Conservation (phyloP, 2,797 vertebrate genomes). For the Carcharodon carcharias region DNA sequence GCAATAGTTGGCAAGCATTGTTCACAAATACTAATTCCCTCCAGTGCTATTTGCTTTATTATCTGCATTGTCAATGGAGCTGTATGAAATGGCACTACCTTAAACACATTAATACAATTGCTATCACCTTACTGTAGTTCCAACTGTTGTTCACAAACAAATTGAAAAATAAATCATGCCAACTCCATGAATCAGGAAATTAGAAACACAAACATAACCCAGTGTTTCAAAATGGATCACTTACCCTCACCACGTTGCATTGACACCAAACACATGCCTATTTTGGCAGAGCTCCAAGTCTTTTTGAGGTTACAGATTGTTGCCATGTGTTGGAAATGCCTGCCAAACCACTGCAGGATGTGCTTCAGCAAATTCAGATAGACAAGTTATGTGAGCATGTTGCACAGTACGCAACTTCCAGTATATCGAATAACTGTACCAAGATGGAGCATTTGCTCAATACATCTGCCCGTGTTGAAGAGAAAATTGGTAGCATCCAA, state of each 20-base stretch:
- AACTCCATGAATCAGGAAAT: not conserved
- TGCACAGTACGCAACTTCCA: not conserved
- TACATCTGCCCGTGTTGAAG: not conserved
- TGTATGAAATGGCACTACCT: not conserved
- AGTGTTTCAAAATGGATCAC: slow-evolving; percentile 17
- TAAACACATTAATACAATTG: not conserved
- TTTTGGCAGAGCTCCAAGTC: not conserved
- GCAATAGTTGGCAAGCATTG: slow-evolving; percentile 15
- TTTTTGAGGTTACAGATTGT: not conserved
- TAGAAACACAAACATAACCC: not conserved
- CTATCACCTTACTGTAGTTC: not conserved
- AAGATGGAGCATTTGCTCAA: not conserved
- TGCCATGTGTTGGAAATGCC: slow-evolving; percentile 21
- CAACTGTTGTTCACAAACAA: not conserved
- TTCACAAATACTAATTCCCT: not conserved
- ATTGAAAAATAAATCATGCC: not conserved
- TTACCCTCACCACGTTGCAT: slow-evolving; percentile 27
- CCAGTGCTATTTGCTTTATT: not conserved
- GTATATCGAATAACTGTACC: not conserved
- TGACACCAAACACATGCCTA: slow-evolving; percentile 20
- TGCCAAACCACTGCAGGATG: slow-evolving; percentile 30
- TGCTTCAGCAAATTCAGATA: slow-evolving; percentile 11
- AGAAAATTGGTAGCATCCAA: not conserved
- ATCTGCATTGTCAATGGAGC: not conserved
- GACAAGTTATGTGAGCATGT: not conserved